Conservation (phyloP, 2,797 vertebrate species). For the Siniperca scherzeri region DNA sequence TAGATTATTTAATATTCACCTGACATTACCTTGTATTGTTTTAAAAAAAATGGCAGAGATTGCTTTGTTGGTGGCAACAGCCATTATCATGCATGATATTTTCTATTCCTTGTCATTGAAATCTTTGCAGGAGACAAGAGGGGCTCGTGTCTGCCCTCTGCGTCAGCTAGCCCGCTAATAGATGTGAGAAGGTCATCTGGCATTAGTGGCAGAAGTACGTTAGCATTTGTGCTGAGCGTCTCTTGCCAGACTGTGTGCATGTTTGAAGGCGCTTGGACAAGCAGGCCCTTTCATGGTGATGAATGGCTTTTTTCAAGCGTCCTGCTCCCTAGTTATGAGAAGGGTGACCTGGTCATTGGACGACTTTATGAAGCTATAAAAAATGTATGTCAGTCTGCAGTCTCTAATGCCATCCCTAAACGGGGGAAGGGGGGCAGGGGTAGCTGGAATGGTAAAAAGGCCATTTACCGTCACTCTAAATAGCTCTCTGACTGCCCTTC, state of each 20-base stretch:
- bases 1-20: conserved; percentile 74
- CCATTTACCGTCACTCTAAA: conserved; percentile 95
- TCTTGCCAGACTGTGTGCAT: conserved; percentile 96
- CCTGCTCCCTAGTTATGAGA: conserved; percentile 99
- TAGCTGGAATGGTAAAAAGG: conserved; percentile 93
- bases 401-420: conserved; percentile 98
- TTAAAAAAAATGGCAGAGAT: conserved; percentile 53
- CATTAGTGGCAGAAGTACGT: conserved; percentile 97
- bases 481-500: conserved; percentile 92
- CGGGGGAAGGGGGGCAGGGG: conserved; percentile 81
- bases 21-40: conserved; percentile 76
- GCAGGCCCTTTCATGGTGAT: conserved; percentile 99
- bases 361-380: conserved; percentile 99
- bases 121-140: conserved; percentile 86
- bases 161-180: conserved; percentile 91
- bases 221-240: conserved; percentile 98
- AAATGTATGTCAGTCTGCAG: conserved; percentile 99
- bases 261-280: conserved; percentile 97
- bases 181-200: conserved; percentile 97
- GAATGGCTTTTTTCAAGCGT: conserved; percentile 99
- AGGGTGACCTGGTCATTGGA: conserved; percentile 99
- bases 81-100: conserved; percentile 85
- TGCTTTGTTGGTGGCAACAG: conserved; percentile 75
- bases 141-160: conserved; percentile 87
- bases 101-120: conserved; percentile 85